A percentile compares a stretch with the other conserved stretches of the same genome.
phyloP scores from a whole-genome alignment of 2,888 invertebrate genomes.

The Cryptocheilus praepositus region DNA sequence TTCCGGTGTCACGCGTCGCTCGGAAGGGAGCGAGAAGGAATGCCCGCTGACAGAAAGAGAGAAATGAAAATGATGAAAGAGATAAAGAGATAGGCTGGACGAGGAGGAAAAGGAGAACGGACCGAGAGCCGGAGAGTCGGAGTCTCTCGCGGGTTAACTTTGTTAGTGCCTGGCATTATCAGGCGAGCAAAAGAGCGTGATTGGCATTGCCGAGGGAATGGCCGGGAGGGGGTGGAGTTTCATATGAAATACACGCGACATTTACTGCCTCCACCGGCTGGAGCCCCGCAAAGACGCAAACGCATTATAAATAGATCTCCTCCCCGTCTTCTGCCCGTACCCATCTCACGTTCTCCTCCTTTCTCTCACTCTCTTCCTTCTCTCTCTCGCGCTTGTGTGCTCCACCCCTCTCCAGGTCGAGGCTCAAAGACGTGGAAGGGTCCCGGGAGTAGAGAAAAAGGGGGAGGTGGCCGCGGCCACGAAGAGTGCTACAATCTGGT shows the following conservation, averaged over 20 bases:
- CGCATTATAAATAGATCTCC: slow-evolving; percentile 72
- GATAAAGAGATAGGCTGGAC: neutral
- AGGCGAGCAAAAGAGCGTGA: slow-evolving; percentile 66
- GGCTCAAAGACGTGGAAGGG: slow-evolving; percentile 33
- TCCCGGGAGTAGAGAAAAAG: slow-evolving; percentile 37
- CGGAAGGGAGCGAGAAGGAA: no score
- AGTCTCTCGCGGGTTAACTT: slow-evolving; percentile 52
- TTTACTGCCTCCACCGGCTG: slow-evolving; percentile 72
- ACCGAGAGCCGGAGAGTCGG: slow-evolving; percentile 6
- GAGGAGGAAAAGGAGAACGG: slow-evolving; percentile 29
- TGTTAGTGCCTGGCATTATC: slow-evolving; percentile 67
- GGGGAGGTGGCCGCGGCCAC: slow-evolving; percentile 30
- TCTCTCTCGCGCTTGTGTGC: slow-evolving; percentile 1
- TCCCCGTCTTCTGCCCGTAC: slow-evolving; percentile 34
- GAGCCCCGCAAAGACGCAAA: slow-evolving; percentile 68
- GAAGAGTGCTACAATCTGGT: slow-evolving; percentile 67
- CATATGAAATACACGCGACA: slow-evolving; percentile 75
- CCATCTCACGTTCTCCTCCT: slow-evolving; percentile 1
- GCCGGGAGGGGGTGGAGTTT: slow-evolving; percentile 71
- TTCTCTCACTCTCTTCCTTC: slow-evolving; percentile 4
- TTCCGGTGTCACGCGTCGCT: no score
- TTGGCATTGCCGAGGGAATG: slow-evolving; percentile 68
- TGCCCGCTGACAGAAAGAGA: neutral
- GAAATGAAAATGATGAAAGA: slow-evolving; percentile 7
- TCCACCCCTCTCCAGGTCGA: slow-evolving; percentile 29